phyloP scores from a whole-genome alignment of 2,797 vertebrate genomes.

The Toxotes lorentzi region DNA sequence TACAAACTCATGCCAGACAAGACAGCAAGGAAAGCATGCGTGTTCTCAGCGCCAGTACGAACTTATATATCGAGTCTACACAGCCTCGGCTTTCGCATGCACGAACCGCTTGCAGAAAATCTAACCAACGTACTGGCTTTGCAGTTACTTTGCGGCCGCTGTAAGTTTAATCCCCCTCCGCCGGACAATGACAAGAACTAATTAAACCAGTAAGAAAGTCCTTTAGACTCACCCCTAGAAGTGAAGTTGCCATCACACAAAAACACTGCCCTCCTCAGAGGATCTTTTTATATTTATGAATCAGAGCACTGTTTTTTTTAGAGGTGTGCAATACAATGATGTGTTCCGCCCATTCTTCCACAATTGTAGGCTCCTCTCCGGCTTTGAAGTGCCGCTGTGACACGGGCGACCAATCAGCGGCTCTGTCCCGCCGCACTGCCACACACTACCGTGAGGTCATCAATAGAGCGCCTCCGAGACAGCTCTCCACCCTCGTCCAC shows the following conservation, averaged over 20 bases:
- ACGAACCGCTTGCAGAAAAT: conserved; percentile 86
- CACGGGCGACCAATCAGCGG: conserved; percentile 94
- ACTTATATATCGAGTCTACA: conserved; percentile 69
- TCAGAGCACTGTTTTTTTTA: conserved; percentile 98
- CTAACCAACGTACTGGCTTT: conserved; percentile 90
- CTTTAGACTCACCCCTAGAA: conserved; percentile 99
- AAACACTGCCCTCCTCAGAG: conserved; percentile 98
- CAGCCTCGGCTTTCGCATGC: conserved; percentile 82
- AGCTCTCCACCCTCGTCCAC: conserved; percentile 73
- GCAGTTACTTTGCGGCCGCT: conserved; percentile 87
- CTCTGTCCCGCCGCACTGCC: conserved; percentile 86
- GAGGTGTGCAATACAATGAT: conserved; percentile 99
- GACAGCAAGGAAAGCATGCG: conserved; percentile 72
- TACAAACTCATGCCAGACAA: conserved; percentile 65
- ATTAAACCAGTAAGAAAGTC: conserved; percentile 93
- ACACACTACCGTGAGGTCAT: conserved; percentile 93
- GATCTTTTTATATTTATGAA: conserved; percentile 99
- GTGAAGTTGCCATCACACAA: conserved; percentile 99
- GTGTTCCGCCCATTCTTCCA: conserved; percentile 99
- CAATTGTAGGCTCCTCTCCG: conserved; percentile 97
- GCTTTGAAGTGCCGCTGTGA: conserved; percentile 99
- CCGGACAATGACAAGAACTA: conserved; percentile 96
- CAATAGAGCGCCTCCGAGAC: conserved; percentile 82
- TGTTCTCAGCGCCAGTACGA: conserved; percentile 82
- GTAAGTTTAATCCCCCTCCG: conserved; percentile 93